Base-by-base conservation (phyloP, 2,113 vertebrate species). In the Nycticryphes semicollaris region DNA sequence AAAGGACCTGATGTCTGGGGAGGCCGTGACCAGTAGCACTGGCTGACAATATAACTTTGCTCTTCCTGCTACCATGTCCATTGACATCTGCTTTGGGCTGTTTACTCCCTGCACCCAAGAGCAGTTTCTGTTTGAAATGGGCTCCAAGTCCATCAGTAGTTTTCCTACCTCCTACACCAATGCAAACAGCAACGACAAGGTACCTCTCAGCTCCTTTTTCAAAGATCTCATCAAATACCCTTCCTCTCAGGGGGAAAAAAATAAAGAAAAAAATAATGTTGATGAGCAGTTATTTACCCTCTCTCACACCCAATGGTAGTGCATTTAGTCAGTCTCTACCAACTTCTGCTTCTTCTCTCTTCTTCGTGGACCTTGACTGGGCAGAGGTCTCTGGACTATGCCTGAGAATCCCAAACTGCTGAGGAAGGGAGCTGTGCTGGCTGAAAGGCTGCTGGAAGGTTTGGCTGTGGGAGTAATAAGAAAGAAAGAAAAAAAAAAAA, bases 221-320 rank as follows among this genome's bases (percentile, higher is more conserved):
- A 48, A 92, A 72, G 19, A 50, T 39, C 17, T 2, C 22, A 53
- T 31, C 17, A 69, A 88, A 89, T n/a, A 1, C 4, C 9, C 8
- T 14, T 77, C 17, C 13, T 80, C 31, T 60, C 3, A 9, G 14
- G 1, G 9, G 4, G 7, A 7, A 1, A 3, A n/a, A 24, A 4
- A 62, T 15, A 53, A 28, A 17, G 24, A 0, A 1, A 2, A n/a
- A n/a, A n/a, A n/a, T n/a, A n/a, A n/a, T 62, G 8, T 21, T 31
- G 14, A 4, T 37, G 28, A 78, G 16, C 8, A 15, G 12, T 74
- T 50, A 35, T 66, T 90, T 87, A 11, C 19, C 14, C n/a, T 7
- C n/a, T 87, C 35, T 33, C 4, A 8, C 18, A 30, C 13, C 39
- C 43, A 33, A 5, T 2, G 66, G 10, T 43, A 54, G 23, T 16